Evolutionary conservation across 2,797 vertebrate species (phyloP).

Genomic region (Sus cebifrons): DNA sequence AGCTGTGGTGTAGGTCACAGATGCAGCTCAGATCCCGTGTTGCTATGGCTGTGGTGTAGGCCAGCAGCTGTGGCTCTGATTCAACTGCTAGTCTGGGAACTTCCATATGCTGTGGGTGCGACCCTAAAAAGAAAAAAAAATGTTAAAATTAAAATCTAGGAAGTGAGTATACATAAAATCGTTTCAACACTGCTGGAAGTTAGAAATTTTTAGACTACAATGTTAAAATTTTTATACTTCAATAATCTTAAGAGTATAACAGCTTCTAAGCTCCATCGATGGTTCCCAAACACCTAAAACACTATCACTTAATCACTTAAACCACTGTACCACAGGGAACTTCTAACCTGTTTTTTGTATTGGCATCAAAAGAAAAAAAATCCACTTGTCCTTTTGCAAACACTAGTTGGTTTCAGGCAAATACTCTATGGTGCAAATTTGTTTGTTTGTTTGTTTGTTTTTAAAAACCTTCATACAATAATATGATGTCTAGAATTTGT

Average conservation of each 20-base stretch:
- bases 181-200: not conserved
- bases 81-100: too few relatives aligned
- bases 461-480: not conserved
- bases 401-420: not conserved
- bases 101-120: too few relatives aligned
- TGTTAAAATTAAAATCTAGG: not conserved
- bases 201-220: not conserved
- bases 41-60: too few relatives aligned
- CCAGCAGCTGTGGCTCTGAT: too few relatives aligned
- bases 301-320: not conserved
- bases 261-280: not conserved
- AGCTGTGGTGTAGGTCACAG: too few relatives aligned
- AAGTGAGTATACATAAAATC: constrained; percentile 15
- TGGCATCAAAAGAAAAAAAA: not conserved
- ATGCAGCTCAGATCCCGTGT: too few relatives aligned
- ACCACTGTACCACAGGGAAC: too few relatives aligned
- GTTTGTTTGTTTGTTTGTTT: too few relatives aligned
- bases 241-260: not conserved
- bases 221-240: not conserved
- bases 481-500: not conserved
- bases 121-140: too few relatives aligned
- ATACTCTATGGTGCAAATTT: not conserved
- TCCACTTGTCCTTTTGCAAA: not conserved
- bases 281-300: not conserved
- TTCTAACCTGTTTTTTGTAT: not conserved